These are phyloP conservation scores for Microcebus murinus DNA, from an alignment of 2,113 vertebrate species.

Conservation along the genomic window DNA sequence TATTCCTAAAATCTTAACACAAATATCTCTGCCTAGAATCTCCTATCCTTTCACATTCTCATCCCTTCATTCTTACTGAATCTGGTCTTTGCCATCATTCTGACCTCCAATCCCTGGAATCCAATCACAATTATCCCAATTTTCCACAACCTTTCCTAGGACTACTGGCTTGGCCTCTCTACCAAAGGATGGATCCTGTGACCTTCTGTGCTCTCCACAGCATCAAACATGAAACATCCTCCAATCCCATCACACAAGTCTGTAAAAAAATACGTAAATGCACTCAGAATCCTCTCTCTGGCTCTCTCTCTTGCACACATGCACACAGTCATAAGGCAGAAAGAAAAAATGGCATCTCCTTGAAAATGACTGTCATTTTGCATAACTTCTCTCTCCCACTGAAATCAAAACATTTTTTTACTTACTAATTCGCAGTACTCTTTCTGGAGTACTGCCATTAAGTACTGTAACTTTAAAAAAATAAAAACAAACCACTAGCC, in stretches of 20 bases:
- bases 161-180: not conserved
- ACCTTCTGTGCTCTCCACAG: not conserved
- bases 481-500: not conserved
- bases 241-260: not conserved
- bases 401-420: conserved; percentile 27
- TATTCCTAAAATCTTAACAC: not conserved
- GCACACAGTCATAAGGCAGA: not conserved
- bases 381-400: not conserved
- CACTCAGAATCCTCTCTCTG: not conserved
- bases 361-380: not conserved
- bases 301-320: not conserved
- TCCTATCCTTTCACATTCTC: not conserved
- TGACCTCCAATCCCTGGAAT: not conserved
- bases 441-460: not conserved
- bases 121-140: not conserved
- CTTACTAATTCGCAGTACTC: not conserved
- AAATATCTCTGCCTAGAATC: not conserved
- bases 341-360: not conserved
- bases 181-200: not conserved
- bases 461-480: not conserved
- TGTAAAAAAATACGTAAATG: not conserved
- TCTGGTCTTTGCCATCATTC: not conserved
- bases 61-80: not conserved
- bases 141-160: not conserved
- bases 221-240: not conserved